These are phyloP conservation scores for Lottia gigantea DNA, from an alignment of 2,888 invertebrate genomes.

Conservation along the genomic window DNA sequence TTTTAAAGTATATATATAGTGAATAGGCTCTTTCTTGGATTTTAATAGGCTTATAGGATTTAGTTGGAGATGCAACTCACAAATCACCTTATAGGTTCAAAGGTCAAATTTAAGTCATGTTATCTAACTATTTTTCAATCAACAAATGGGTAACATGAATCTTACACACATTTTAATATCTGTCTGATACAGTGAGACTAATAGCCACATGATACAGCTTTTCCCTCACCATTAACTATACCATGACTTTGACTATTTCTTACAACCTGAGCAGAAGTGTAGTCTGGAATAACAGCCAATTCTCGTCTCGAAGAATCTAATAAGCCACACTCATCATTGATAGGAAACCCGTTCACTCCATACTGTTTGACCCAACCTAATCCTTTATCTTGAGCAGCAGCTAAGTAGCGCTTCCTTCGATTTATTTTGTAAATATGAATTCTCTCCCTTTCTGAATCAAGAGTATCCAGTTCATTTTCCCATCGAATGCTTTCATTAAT, in stretches of 20 bases:
- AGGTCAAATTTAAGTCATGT: no score
- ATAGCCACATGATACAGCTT: slow-evolving; percentile 10
- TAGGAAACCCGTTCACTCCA: slow-evolving; percentile 43
- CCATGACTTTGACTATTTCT: slow-evolving; percentile 25
- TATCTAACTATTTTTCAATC: no score
- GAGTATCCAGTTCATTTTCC: slow-evolving; percentile 53
- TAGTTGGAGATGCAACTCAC: no score
- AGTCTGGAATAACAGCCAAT: slow-evolving; percentile 3
- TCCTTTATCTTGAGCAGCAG: slow-evolving; percentile 56
- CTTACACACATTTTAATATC: no score
- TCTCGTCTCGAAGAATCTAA: slow-evolving; percentile 20
- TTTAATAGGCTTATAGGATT: no score
- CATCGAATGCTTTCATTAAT: slow-evolving; percentile 56
- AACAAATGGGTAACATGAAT: no score
- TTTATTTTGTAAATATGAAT: slow-evolving; percentile 61
- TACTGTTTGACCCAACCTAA: slow-evolving; percentile 55
- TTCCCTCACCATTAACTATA: slow-evolving; percentile 8
- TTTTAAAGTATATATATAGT: no score
- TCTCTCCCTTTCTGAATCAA: slow-evolving; percentile 55
- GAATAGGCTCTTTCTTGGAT: no score
- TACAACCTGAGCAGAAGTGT: slow-evolving; percentile 7
- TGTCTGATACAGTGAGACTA: no score
- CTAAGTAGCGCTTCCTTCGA: slow-evolving; percentile 62
- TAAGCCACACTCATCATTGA: slow-evolving; percentile 45
- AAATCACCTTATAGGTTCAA: no score